Evolutionary conservation across 2,113 vertebrate species (phyloP), one percentile per base, ranked within the genome.

Genomic region (Scytalopus superciliaris): DNA sequence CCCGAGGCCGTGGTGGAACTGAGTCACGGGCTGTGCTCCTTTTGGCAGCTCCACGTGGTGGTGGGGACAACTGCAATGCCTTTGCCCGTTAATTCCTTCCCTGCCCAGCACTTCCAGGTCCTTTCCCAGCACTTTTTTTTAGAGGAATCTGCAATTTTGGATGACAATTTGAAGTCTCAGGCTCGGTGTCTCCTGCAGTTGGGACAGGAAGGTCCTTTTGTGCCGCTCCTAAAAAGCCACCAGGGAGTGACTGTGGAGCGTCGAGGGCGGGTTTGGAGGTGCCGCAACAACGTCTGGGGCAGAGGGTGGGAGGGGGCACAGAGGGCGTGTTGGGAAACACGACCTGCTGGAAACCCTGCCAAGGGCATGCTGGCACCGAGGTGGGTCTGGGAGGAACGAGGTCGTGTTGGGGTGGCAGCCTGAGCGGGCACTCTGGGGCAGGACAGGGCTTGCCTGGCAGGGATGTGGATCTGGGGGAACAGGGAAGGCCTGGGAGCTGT

Each of bases 391-490:
- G 39, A 84, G 52, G 52, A 66, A 5, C 14, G 7, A 57, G n/a
- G 23, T 0, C 1, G 45, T 14, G 49, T 37, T 2, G 10, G 63
- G 47, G 30, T 24, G 31, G 53, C 67, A 75, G n/a, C 27, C 1
- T 2, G 93, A 37, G 44, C 2, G 3, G 63, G n/a, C 37, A 60
- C 66, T 87, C 12, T 69, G 62, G 47, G 52, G 17, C 37, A 33
- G 76, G 87, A 56, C 0, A 3, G 35, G 56, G 42, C 78, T 70
- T 45, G 74, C 37, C 42, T 16, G 62, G 56, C 68, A 40, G 62
- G 33, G 73, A 21, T 0, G 5, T n/a, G n/a, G n/a, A n/a, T n/a
- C n/a, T n/a, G 60, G 47, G 47, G 0, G 5, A 35, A 21, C 28
- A 6, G 13, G 24, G 31, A 10, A 9, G 64, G 76, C 5, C 33